Evolutionary conservation across 2,888 invertebrate species (phyloP).

Genomic region (Acleris emargana): DNA sequence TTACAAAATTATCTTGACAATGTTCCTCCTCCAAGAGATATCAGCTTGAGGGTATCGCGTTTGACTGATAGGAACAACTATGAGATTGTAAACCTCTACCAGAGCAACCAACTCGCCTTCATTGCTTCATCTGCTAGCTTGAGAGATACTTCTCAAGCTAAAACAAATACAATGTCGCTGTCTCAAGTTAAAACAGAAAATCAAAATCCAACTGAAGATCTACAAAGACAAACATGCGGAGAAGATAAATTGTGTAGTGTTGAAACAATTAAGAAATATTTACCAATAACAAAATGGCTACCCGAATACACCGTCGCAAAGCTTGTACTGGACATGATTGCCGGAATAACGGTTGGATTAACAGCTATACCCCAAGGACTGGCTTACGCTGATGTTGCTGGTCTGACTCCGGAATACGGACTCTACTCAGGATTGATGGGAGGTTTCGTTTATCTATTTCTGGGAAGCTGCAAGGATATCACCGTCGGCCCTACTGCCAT

Average conservation of each 20-base stretch:
- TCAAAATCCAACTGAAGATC: conserved; percentile 21
- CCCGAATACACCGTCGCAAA: conserved; percentile 84
- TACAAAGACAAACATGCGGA: conserved; percentile 16
- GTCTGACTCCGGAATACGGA: conserved; percentile 86
- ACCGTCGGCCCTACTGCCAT: conserved; percentile 92
- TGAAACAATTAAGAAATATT: conserved; percentile 58
- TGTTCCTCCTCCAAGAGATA: not conserved
- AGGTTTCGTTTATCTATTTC: conserved; percentile 90
- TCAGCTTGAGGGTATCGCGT: not conserved
- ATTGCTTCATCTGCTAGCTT: conserved; percentile 1
- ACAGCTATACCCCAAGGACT: conserved; percentile 90
- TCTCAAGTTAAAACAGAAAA: conserved; percentile 21
- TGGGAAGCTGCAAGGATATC: conserved; percentile 89
- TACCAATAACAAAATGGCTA: conserved; percentile 87
- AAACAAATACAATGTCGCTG: conserved; percentile 15
- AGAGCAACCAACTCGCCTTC: conserved; percentile 3
- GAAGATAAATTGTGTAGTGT: conserved; percentile 45
- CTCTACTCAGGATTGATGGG: conserved; percentile 93
- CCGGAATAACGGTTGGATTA: conserved; percentile 89
- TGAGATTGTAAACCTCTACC: conserved; percentile 3
- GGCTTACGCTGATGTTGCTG: conserved; percentile 88
- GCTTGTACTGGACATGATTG: conserved; percentile 88
- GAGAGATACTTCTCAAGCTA: not conserved
- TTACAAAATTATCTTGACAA: conserved; percentile 19
- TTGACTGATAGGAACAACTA: not conserved